Evolutionary conservation across 1,140 invertebrate genomes (phyloP), one percentile per base, ranked within the genome.

Genomic region (Tyrophagus putrescentiae): DNA sequence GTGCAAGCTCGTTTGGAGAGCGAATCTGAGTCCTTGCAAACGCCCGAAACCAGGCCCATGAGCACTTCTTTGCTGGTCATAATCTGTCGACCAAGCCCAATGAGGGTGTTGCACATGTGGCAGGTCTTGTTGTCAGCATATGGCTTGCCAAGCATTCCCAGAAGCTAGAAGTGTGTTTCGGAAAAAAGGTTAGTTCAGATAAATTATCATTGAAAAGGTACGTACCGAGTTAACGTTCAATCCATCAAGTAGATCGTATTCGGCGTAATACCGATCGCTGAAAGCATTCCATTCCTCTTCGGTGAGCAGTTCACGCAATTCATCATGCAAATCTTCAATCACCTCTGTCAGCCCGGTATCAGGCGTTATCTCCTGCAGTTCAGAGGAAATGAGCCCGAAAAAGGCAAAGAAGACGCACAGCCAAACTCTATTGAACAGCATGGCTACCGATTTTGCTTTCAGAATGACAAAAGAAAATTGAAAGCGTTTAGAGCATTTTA

Each of bases 1-100:
- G 25, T 11, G 34, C 57, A 59, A 7, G 18, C 41, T 23, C 57
- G 57, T 59, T 28, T 16, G 6, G 57, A 44, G 7, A 42, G 16
- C 1, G 36, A 45, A 1, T 13, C 9, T 2, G 39, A 42, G 31
- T 59, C 39, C 34, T 59, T 59, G 39, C 57, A 59, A 1, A 25
- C 25, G 21, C 5, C 9, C 9, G 11, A 6, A 13, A 21, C 13
- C 13, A 59, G 21, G n/a, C 11, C 9, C 4, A 9, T 29, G 4
- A 59, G 5, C 7, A n/a, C 16, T 23, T 45, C 45, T n/a, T 9
- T 21, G 13, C 23, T 29, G 9, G 44, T 5, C 1, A 50, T 7
- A 7, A 59, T 25, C 1, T 18, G 13, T 2, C 27, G 3, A 1
- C 34, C 57, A 7, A 44, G 36, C 4, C n/a, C 25, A 3, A 59